A percentile compares a stretch with the other conserved stretches of the same genome.
Evolutionary conservation across 1,140 invertebrate genomes (phyloP).

Genomic region (Apis laboriosa): DNA sequence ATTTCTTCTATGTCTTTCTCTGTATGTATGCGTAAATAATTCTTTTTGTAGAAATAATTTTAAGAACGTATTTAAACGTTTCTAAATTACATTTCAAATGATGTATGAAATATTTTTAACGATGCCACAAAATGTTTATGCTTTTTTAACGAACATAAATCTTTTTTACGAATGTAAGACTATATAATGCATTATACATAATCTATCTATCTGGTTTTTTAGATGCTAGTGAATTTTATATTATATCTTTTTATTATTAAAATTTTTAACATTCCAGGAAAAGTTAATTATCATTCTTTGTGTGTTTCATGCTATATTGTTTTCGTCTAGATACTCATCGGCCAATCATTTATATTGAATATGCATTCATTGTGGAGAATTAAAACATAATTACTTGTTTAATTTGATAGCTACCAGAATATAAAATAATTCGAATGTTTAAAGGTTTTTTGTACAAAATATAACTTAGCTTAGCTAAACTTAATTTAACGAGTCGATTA

Average conservation of each 20-base stretch:
- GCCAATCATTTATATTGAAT: background rate
- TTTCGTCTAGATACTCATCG: background rate
- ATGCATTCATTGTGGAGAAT: background rate
- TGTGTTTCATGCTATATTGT: background rate
- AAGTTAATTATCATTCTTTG: too few relatives aligned
- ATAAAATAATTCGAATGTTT: background rate
- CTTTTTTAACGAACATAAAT: background rate
- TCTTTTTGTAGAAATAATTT: background rate
- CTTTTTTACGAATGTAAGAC: background rate
- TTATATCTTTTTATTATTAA: too few relatives aligned
- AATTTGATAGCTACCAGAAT: background rate
- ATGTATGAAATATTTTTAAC: background rate
- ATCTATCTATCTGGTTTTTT: too few relatives aligned
- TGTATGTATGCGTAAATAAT: background rate
- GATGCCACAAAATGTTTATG: background rate
- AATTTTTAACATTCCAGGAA: too few relatives aligned
- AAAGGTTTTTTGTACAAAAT: background rate
- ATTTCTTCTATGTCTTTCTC: background rate
- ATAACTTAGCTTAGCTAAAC: background rate
- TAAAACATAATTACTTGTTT: background rate
- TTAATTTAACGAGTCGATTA: slow-evolving; percentile 43
- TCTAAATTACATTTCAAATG: background rate
- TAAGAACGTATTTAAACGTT: background rate
- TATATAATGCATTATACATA: background rate
- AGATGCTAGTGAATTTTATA: too few relatives aligned